A percentile compares a stretch with the other conserved stretches of the same genome.
Conservation (phyloP, 2,113 vertebrate species). For the Raja brachyura region DNA sequence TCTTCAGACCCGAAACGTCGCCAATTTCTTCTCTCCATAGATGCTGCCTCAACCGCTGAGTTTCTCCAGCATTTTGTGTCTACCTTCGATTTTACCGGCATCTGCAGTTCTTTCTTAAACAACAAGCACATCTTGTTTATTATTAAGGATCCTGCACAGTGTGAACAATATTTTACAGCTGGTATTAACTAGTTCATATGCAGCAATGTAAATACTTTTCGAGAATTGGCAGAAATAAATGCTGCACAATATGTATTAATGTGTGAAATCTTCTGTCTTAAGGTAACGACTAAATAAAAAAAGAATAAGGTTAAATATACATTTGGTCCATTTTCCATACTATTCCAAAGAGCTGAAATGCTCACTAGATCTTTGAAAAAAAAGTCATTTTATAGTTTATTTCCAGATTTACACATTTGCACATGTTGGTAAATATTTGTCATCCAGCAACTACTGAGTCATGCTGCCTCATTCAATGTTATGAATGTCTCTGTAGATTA, state of each 20-base stretch:
- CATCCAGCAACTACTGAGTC: background rate
- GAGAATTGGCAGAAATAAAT: background rate
- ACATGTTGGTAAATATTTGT: slow-evolving; percentile 29
- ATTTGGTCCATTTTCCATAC: background rate
- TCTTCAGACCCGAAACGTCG: too few species aligned
- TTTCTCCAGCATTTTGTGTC: too few species aligned
- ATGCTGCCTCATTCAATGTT: slow-evolving; percentile 21
- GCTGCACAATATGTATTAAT: background rate
- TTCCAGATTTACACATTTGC: background rate
- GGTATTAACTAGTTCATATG: background rate
- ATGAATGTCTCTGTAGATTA: background rate
- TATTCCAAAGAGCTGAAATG: background rate
- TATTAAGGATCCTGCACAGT: background rate
- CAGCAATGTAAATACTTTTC: background rate
- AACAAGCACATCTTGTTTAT: background rate
- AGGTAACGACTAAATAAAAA: background rate
- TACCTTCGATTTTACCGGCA: too few species aligned
- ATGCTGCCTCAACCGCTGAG: too few species aligned
- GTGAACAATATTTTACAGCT: background rate
- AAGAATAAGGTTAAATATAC: background rate
- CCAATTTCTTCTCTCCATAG: too few species aligned
- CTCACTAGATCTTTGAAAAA: background rate
- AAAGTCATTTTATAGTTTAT: background rate
- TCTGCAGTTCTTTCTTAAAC: background rate
- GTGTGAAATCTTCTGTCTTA: background rate